Evolutionary conservation across 2,888 invertebrate genomes (phyloP).

Genomic region (Drosophila buzzatii): DNA sequence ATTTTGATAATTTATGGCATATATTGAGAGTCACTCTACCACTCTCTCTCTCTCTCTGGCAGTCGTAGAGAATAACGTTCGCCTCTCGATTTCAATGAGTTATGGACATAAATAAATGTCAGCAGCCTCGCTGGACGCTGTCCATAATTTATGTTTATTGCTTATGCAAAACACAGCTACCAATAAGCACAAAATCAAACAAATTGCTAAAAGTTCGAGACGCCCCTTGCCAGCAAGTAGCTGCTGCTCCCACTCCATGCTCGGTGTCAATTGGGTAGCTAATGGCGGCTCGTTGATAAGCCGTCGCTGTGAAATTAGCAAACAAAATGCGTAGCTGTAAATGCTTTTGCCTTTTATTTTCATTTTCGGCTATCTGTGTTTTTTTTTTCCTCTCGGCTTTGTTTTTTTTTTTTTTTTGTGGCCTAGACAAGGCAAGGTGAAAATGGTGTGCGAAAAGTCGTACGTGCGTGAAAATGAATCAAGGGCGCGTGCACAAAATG

Average conservation of each 20-base stretch:
- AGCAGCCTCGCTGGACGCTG: conserved; percentile 50
- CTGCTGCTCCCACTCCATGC: neutral
- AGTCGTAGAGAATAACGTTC: conserved; percentile 26
- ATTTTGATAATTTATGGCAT: conserved; percentile 5
- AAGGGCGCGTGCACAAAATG: conserved; percentile 67
- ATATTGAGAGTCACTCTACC: neutral
- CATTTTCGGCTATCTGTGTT: conserved; percentile 5
- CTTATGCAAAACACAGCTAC: conserved; percentile 76
- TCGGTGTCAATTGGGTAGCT: conserved; percentile 55
- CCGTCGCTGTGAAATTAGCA: conserved; percentile 72
- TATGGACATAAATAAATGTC: conserved; percentile 74
- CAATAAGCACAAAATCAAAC: conserved; percentile 79
- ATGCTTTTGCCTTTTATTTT: conserved; percentile 62
- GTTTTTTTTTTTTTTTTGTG: conserved; percentile 19
- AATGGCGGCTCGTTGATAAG: conserved; percentile 76
- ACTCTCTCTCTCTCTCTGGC: neutral
- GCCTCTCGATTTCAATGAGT: conserved; percentile 48
- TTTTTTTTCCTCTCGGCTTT: neutral
- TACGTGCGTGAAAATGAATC: conserved; percentile 80
- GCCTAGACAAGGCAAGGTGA: conserved; percentile 70
- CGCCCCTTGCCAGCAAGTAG: conserved; percentile 4
- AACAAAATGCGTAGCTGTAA: conserved; percentile 81
- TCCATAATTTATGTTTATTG: conserved; percentile 81
- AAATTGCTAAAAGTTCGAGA: conserved; percentile 66
- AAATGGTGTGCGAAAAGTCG: conserved; percentile 78